Evolutionary conservation across 2,797 vertebrate genomes (phyloP).

Genomic region (Chlorospingus flavigularis): DNA sequence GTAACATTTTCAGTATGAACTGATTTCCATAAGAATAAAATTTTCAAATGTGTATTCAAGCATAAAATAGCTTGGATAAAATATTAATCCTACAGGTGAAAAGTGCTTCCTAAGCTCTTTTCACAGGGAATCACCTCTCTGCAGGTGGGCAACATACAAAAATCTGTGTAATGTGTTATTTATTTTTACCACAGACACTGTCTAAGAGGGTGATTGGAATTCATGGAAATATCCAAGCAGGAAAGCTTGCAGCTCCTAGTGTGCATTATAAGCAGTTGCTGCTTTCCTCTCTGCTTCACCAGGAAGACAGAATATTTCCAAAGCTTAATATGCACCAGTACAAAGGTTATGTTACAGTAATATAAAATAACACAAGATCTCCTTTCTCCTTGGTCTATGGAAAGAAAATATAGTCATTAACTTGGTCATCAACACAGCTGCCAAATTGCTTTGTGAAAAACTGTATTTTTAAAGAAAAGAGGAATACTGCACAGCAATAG

Average conservation of each 20-base stretch:
- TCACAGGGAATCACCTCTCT: neutral
- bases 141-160: neutral
- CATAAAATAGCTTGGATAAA: constrained; percentile 33
- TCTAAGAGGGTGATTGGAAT: neutral
- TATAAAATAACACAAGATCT: neutral
- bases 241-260: neutral
- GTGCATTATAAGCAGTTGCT: neutral
- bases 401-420: neutral
- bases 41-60: neutral
- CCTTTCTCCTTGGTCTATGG: neutral
- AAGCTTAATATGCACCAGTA: neutral
- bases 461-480: neutral
- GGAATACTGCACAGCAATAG: neutral
- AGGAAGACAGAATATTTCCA: neutral
- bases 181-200: neutral
- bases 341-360: neutral
- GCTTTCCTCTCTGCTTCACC: neutral
- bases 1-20: neutral
- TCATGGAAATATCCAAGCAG: neutral
- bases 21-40: neutral
- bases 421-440: neutral
- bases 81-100: constrained; percentile 23
- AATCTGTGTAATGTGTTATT: neutral
- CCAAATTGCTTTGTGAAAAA: neutral
- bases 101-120: constrained; percentile 7